Evolutionary conservation across 1,140 invertebrate species (phyloP).

Genomic region (Bombus affinis): DNA sequence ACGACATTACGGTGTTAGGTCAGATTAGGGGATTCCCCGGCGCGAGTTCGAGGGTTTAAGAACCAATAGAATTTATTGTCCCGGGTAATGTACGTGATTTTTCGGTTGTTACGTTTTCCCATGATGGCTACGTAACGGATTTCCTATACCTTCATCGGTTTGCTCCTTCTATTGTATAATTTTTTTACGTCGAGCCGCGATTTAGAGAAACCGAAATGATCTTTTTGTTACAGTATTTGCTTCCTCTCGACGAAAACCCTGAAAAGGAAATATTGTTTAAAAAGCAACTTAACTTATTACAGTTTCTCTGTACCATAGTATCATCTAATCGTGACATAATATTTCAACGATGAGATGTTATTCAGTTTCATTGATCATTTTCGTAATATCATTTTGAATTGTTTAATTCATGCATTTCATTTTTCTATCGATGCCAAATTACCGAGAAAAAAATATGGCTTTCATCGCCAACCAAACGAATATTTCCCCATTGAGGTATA

Average conservation of each 20-base stretch:
- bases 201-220: slow-evolving; percentile 9
- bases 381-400: background rate
- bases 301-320: background rate
- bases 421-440: no score
- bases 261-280: background rate
- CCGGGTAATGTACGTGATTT: slow-evolving; percentile 50
- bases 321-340: background rate
- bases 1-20: slow-evolving; percentile 76
- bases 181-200: background rate
- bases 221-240: background rate
- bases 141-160: slow-evolving; percentile 30
- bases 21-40: slow-evolving; percentile 75
- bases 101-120: slow-evolving; percentile 56
- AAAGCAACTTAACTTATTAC: background rate
- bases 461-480: background rate
- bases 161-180: background rate
- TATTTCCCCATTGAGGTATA: background rate
- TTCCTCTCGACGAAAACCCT: background rate
- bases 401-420: background rate
- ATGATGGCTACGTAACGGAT: slow-evolving; percentile 62
- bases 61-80: slow-evolving; percentile 78
- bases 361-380: background rate
- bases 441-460: background rate
- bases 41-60: slow-evolving; percentile 69
- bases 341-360: background rate